phyloP scores from a whole-genome alignment of 1,140 invertebrate genomes.

The Diploscapter pachys region DNA sequence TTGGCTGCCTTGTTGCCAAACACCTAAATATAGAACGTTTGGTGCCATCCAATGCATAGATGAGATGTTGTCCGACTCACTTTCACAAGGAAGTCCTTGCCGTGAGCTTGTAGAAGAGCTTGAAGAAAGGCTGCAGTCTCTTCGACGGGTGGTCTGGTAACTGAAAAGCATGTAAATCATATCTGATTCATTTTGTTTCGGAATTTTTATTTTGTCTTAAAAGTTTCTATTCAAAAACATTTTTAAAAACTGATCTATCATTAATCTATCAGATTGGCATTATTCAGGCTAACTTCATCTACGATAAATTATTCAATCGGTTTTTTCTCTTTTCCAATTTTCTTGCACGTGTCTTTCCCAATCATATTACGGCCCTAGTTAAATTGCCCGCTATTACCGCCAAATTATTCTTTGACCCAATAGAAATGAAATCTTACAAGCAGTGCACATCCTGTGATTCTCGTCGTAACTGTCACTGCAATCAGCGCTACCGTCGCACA shows the following conservation, averaged over 20 bases:
- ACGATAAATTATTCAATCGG: no score
- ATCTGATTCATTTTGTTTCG: constrained; percentile 6
- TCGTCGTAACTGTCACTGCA: constrained; percentile 85
- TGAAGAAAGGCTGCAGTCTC: constrained; percentile 90
- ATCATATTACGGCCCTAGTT: no score
- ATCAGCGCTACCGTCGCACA: constrained; percentile 81
- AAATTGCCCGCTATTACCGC: no score
- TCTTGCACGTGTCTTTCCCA: no score
- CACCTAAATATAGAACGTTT: constrained; percentile 58
- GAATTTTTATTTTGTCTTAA: no score
- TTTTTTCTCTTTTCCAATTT: no score
- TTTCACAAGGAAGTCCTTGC: constrained; percentile 91
- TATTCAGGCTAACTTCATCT: no score
- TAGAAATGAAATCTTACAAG: constrained; percentile 68
- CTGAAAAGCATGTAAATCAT: constrained; percentile 62
- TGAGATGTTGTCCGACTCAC: constrained; percentile 37
- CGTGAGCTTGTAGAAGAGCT: constrained; percentile 83
- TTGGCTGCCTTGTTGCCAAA: constrained; percentile 88
- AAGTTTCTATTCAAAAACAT: no score
- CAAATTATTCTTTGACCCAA: no score
- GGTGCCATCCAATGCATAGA: neutral
- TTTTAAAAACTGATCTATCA: no score
- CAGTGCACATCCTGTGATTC: constrained; percentile 84
- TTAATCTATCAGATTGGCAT: no score
- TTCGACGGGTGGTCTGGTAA: constrained; percentile 90